Percentiles rank a stretch among this genome's conserved stretches.
Evolutionary conservation across 2,113 vertebrate genomes (phyloP).

Genomic region (Aphyosemion australe): DNA sequence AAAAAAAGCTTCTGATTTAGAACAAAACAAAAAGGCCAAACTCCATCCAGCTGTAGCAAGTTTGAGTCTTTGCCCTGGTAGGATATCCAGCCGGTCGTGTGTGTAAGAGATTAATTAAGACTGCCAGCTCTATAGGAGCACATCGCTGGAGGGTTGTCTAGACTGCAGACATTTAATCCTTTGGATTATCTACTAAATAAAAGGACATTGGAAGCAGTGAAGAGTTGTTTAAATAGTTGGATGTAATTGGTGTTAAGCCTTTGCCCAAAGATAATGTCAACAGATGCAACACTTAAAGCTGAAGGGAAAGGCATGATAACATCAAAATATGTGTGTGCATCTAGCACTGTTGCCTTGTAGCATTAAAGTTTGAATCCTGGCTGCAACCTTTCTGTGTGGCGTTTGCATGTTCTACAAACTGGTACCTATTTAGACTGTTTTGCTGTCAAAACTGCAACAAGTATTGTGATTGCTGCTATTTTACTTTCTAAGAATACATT

Average conservation of each 20-base stretch:
- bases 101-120: neutral
- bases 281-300: neutral
- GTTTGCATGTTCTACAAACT: too few species aligned
- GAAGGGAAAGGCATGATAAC: too few species aligned
- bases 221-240: neutral
- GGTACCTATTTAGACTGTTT: too few species aligned
- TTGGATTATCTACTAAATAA: constrained; percentile 36
- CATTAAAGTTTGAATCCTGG: too few species aligned
- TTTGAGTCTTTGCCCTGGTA: neutral
- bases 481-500: too few species aligned
- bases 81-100: neutral
- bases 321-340: neutral
- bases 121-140: neutral
- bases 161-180: constrained; percentile 53
- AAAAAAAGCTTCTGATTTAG: too few species aligned
- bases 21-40: too few species aligned
- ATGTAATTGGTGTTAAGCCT: constrained; percentile 1
- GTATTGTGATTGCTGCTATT: too few species aligned
- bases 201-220: constrained; percentile 21
- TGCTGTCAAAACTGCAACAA: too few species aligned
- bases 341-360: too few species aligned
- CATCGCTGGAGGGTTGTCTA: constrained; percentile 5
- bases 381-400: too few species aligned
- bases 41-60: neutral
- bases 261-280: neutral